phyloP scores from a whole-genome alignment of 2,888 invertebrate species.

The Phengaris alcon region DNA sequence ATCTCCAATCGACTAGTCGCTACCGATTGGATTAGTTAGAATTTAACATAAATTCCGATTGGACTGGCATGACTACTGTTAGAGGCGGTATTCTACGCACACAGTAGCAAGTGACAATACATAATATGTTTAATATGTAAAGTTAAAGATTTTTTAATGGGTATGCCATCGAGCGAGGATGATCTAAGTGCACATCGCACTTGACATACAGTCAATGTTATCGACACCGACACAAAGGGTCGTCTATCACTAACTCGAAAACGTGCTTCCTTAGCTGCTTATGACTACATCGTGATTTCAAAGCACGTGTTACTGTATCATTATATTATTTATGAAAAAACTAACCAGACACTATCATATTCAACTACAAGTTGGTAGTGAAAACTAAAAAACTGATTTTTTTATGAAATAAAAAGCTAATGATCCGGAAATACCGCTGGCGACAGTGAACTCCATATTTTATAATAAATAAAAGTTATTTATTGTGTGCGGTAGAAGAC shows the following conservation, averaged over 20 bases:
- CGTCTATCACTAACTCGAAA: constrained; percentile 47
- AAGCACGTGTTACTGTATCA: constrained; percentile 32
- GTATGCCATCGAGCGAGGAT: constrained; percentile 3
- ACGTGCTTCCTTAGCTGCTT: constrained; percentile 48
- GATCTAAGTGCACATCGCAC: constrained; percentile 10
- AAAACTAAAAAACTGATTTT: background rate
- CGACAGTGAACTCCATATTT: too few relatives aligned
- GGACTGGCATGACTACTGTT: too few relatives aligned
- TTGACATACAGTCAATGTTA: constrained; percentile 53
- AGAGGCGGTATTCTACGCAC: too few relatives aligned
- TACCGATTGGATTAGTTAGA: too few relatives aligned
- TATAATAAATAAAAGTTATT: too few relatives aligned
- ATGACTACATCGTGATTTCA: constrained; percentile 32
- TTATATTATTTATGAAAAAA: background rate
- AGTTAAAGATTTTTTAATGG: constrained; percentile 5
- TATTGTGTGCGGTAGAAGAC: too few relatives aligned
- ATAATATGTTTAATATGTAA: background rate
- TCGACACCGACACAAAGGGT: constrained; percentile 53
- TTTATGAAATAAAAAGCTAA: background rate
- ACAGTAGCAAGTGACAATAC: background rate
- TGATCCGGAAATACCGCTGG: too few relatives aligned
- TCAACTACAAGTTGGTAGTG: background rate
- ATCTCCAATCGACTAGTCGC: too few relatives aligned
- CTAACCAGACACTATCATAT: background rate
- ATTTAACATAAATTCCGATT: too few relatives aligned